These are phyloP conservation scores for Drosophila formosana DNA, from an alignment of 2,888 invertebrate genomes.

Conservation along the genomic window DNA sequence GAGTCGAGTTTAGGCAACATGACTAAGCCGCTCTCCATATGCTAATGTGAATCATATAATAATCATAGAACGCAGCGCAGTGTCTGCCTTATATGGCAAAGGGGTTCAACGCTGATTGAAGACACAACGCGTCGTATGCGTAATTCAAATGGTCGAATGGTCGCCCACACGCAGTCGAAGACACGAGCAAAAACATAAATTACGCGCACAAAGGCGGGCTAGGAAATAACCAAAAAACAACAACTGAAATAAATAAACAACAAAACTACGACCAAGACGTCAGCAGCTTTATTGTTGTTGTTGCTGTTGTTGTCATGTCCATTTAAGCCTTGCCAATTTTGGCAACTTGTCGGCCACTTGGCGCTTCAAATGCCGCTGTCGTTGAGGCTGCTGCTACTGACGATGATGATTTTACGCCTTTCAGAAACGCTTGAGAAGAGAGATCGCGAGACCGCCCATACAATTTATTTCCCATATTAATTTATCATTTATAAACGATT, in stretches of 20 bases:
- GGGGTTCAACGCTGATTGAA: slow-evolving; percentile 45
- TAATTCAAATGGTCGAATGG: slow-evolving; percentile 57
- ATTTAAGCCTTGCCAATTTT: slow-evolving; percentile 81
- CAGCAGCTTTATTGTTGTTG: slow-evolving; percentile 42
- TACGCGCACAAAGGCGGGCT: slow-evolving; percentile 58
- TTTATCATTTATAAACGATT: slow-evolving; percentile 78
- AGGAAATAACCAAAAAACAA: slow-evolving; percentile 65
- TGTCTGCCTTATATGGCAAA: slow-evolving; percentile 25
- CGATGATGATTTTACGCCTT: slow-evolving; percentile 64
- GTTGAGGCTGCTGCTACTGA: slow-evolving; percentile 1
- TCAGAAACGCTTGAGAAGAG: slow-evolving; percentile 50
- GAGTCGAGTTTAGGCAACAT: slow-evolving; percentile 1
- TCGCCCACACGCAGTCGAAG: slow-evolving; percentile 42
- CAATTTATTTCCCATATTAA: slow-evolving; percentile 76
- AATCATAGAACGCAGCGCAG: slow-evolving; percentile 36
- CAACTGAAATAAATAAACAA: neutral
- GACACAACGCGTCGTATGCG: slow-evolving; percentile 64
- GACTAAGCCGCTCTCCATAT: slow-evolving; percentile 13
- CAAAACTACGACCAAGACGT: slow-evolving; percentile 32
- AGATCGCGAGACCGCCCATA: slow-evolving; percentile 63
- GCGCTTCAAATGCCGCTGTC: slow-evolving; percentile 35
- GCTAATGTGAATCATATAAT: slow-evolving; percentile 40
- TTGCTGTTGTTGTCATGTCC: slow-evolving; percentile 57
- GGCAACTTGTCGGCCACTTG: slow-evolving; percentile 78
- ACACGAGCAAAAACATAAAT: slow-evolving; percentile 42